Conservation (phyloP, 2,797 vertebrate species). For the Amphiprion clarkii region DNA sequence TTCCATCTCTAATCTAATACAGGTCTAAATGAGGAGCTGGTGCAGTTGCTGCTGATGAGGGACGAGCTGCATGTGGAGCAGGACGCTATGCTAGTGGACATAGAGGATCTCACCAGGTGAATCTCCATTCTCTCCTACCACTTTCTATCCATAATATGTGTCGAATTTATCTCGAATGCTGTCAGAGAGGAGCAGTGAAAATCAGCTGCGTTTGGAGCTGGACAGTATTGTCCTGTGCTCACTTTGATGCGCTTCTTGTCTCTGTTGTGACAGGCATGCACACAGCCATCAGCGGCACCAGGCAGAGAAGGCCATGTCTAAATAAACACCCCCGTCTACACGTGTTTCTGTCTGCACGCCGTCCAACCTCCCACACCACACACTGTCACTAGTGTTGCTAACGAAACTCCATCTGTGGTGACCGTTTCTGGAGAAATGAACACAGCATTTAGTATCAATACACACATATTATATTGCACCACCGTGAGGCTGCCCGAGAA, state of each 20-base stretch:
- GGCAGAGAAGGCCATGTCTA: conserved; percentile 91
- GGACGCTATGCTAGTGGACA: conserved; percentile 98
- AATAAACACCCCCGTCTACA: conserved; percentile 79
- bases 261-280: conserved; percentile 87
- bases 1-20: conserved; percentile 10
- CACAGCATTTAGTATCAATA: conserved; percentile 30
- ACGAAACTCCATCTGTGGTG: conserved; percentile 61
- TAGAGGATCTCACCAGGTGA: conserved; percentile 97
- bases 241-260: conserved; percentile 3
- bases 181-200: not conserved
- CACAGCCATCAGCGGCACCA: conserved; percentile 96
- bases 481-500: conserved; percentile 34
- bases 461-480: conserved; percentile 29
- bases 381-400: conserved; percentile 55
- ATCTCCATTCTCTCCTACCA: not conserved
- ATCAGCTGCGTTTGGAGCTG: not conserved
- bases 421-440: conserved; percentile 50
- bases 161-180: not conserved
- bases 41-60: conserved; percentile 93
- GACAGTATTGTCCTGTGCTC: not conserved
- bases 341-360: conserved; percentile 51
- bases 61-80: conserved; percentile 98
- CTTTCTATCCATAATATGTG: not conserved
- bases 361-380: conserved; percentile 44
- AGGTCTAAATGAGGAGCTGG: conserved; percentile 97